Evolutionary conservation across 1,140 invertebrate species (phyloP).

Genomic region (Bombus impatiens): DNA sequence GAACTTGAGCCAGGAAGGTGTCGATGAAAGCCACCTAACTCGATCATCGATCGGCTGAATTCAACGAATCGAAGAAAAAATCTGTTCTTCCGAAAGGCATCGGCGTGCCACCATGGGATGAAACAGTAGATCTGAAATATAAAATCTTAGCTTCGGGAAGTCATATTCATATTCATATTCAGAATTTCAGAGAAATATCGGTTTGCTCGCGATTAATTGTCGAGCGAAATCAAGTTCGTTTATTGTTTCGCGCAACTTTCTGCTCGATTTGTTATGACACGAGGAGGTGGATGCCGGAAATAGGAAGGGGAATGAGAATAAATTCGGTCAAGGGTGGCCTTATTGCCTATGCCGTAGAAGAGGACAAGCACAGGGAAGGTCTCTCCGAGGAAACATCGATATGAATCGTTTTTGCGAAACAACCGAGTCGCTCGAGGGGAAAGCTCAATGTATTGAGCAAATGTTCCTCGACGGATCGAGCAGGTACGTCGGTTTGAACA

Average conservation of each 20-base stretch:
- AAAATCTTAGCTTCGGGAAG: no score
- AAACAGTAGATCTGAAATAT: no score
- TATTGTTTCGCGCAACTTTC: no score
- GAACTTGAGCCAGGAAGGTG: background rate
- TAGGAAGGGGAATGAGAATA: background rate
- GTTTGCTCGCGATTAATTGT: background rate
- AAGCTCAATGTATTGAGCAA: background rate
- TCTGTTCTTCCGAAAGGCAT: no score
- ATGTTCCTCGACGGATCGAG: background rate
- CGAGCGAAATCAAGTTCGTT: no score
- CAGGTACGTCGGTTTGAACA: background rate
- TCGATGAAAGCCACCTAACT: background rate
- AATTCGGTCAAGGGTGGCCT: conserved; percentile 47
- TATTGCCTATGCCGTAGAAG: conserved; percentile 5
- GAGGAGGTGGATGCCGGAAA: no score
- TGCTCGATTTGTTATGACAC: conserved; percentile 24
- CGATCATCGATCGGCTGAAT: conserved; percentile 15
- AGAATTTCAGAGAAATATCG: no score
- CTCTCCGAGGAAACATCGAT: conserved; percentile 41
- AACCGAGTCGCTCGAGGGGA: background rate
- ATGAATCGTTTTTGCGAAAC: conserved; percentile 15
- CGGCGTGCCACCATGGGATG: no score
- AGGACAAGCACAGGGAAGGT: background rate
- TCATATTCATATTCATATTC: no score
- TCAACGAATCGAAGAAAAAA: background rate